Evolutionary conservation across 1,140 invertebrate genomes (phyloP), one percentile per base, ranked within the genome.

Genomic region (Bombus consobrinus): DNA sequence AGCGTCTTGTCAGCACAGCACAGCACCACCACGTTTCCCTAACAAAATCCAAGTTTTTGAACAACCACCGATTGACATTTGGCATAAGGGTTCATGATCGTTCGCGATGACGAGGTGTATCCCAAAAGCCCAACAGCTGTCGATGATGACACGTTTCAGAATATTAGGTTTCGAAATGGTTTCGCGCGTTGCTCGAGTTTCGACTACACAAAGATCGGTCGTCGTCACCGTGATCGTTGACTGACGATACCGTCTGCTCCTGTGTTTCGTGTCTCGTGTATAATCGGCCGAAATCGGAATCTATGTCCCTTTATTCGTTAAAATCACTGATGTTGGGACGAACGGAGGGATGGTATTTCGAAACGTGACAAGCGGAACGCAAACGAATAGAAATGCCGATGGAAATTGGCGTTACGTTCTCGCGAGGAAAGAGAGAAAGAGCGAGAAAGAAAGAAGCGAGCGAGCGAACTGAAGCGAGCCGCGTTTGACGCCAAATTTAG

Each of bases 341-440:
- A 12, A n/a, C 41, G 39, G 18, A 84, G 18, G 39, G 37, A n/a
- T 12, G n/a, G 10, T 32, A 22, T 69, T 34, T 68, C 13, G 8
- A 78, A 72, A 80, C 2, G 32, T 13, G 68, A 80, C 32, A 47
- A 37, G 13, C 53, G 25, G 18, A 72, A 62, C 76, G 39, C 79
- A 37, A 53, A 72, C 47, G 47, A 41, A 72, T 6, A 47, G 39
- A 53, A 47, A 72, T 41, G 32, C 10, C 59, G 32, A 71, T 37
- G 9, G 59, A 71, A 72, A 72, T 80, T 41, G 53, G 37, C 75
- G 76, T 69, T 43, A 62, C 32, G 39, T 80, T 83, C 43, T 73
- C 28, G 81, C 5, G 43, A 68, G 57, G 28, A 74, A 85, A 78
- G 28, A 88, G 41, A 83, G 72, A 68, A 76, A 64, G 62, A 81